Evolutionary conservation across 2,113 vertebrate genomes (phyloP).

Genomic region (Falco punctatus): DNA sequence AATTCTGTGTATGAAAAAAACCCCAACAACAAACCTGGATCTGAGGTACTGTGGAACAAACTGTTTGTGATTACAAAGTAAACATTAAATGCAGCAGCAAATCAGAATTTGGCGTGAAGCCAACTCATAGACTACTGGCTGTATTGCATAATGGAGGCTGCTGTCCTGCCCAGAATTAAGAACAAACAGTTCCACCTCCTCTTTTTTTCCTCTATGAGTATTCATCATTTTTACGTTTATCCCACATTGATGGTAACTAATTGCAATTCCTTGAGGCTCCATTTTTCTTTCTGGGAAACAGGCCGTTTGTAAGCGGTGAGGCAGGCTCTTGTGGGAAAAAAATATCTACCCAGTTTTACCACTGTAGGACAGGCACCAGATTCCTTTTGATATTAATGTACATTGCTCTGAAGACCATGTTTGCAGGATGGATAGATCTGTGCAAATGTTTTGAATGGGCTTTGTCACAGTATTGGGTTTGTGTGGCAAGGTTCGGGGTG

Average conservation of each 20-base stretch:
- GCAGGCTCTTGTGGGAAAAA: not conserved
- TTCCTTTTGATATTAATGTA: not conserved
- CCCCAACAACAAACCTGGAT: not conserved
- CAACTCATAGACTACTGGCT: not conserved
- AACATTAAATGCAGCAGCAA: constrained; percentile 2
- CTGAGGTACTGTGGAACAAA: not conserved
- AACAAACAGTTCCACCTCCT: not conserved
- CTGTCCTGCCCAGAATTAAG: not conserved
- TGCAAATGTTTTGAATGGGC: not conserved
- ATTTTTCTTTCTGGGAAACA: not conserved
- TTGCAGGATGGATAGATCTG: not conserved
- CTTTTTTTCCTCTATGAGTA: not conserved
- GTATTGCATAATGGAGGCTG: not conserved
- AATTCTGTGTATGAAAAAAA: not conserved
- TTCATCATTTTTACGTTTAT: not conserved
- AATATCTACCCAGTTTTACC: not conserved
- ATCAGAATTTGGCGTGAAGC: constrained; percentile 7
- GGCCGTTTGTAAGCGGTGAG: not conserved
- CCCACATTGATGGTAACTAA: not conserved
- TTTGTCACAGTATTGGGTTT: not conserved
- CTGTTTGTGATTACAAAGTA: not conserved
- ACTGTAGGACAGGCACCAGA: not conserved
- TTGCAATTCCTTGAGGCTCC: not conserved
- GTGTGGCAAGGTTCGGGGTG: not conserved
- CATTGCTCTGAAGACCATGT: not conserved